These are phyloP conservation scores for Cephus rjabovi DNA, from an alignment of 2,888 invertebrate genomes.

Conservation along the genomic window DNA sequence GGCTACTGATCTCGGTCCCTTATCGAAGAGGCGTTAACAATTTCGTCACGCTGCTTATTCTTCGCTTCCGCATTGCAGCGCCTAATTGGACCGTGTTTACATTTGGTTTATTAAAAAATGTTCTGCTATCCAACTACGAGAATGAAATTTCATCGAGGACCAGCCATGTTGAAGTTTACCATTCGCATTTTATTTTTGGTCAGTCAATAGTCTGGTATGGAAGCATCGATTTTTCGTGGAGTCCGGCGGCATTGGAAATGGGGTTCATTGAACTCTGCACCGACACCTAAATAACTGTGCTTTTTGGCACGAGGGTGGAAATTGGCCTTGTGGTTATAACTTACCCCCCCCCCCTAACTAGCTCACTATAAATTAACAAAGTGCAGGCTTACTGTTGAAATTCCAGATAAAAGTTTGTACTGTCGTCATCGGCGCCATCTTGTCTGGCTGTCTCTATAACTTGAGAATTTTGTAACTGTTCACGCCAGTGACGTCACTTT, in stretches of 20 bases:
- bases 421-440: background rate
- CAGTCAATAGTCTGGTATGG: background rate
- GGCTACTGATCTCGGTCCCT: background rate
- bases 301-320: background rate
- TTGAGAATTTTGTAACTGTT: background rate
- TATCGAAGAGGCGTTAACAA: background rate
- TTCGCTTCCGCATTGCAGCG: background rate
- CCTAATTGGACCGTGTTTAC: background rate
- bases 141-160: background rate
- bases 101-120: background rate
- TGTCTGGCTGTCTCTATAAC: background rate
- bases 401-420: background rate
- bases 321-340: background rate
- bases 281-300: background rate
- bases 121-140: background rate
- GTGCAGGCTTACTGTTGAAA: background rate
- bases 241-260: background rate
- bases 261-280: background rate
- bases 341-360: background rate
- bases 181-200: background rate
- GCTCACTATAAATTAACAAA: background rate
- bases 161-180: background rate
- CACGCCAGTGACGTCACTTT: background rate
- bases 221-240: background rate
- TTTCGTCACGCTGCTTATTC: background rate